phyloP scores from a whole-genome alignment of 2,797 vertebrate genomes.

The Smutsia gigantea region DNA sequence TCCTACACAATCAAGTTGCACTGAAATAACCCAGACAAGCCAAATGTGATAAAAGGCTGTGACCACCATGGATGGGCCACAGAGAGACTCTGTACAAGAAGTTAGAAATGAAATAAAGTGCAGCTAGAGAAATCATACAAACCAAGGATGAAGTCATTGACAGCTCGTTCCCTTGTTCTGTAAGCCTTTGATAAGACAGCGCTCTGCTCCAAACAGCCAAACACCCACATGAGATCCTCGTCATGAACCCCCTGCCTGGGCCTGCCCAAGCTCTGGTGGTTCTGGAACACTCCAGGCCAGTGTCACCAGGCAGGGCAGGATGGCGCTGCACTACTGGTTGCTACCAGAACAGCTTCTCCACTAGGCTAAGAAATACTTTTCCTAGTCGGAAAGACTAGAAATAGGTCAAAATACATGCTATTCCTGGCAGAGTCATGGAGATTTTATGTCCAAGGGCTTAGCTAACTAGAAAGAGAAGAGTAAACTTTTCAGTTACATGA shows the following conservation, averaged over 20 bases:
- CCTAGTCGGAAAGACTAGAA: slow-evolving; percentile 37
- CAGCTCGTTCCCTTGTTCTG: slow-evolving; percentile 62
- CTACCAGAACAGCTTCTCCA: neutral
- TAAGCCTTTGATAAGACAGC: slow-evolving; percentile 69
- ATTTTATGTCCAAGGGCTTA: neutral
- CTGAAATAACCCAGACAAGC: neutral
- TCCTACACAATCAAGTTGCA: neutral
- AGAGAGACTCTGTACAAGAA: neutral
- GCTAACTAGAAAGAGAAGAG: neutral
- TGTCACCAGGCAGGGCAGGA: fast-evolving
- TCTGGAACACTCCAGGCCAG: neutral
- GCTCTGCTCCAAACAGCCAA: slow-evolving; percentile 62
- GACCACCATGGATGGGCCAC: neutral
- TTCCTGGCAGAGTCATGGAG: slow-evolving; percentile 31
- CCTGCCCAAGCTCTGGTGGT: no score
- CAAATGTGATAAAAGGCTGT: neutral
- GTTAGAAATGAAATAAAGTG: neutral
- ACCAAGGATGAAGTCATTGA: slow-evolving; percentile 32
- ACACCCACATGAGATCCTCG: slow-evolving; percentile 26
- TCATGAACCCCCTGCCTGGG: neutral
- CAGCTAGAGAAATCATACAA: neutral
- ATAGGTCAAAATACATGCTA: slow-evolving; percentile 36
- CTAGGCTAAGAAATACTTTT: slow-evolving; percentile 57
- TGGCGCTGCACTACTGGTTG: fast-evolving
- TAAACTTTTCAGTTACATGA: neutral